Base-by-base conservation (phyloP, 2,888 invertebrate species). In the Ichneumoninae sp. region DNA sequence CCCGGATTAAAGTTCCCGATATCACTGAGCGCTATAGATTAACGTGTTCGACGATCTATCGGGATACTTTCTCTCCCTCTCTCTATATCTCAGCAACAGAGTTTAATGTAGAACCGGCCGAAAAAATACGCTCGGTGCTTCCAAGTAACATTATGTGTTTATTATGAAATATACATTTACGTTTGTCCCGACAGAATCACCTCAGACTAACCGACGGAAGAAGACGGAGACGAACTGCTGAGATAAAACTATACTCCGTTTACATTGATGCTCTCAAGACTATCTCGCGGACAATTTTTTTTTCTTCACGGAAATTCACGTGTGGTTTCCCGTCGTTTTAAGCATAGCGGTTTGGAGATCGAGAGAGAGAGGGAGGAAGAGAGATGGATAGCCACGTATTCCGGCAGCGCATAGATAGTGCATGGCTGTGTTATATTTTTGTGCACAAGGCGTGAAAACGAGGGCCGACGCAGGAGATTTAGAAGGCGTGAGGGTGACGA, bases 371-470 rank as follows among this genome's bases (percentile, higher is more conserved):
- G 60, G 44, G 36, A 65, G 30, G 26, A n/a, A 22, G 47, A 60
- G 78, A 77, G 30, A 66, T 52, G 76, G 62, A 74, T 60, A 69
- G 85, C 72, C 71, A 52, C 65, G 77, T 83, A 72, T 72, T 77
- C 65, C 62, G 54, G 79, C 74, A 70, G 70, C 76, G 75, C 80
- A 70, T 89, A 89, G 89, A 88, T 91, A 90, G 90, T 92, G 93
- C 93, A 93, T 93, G 93, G 92, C 92, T 91, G 84, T 92, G 81
- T 92, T 89, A 88, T 91, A 88, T 92, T 92, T 90, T 90, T 91
- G 89, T 91, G 89, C 89, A 88, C 88, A 91, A 93, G 93, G 88
- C 93, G 93, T 80, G 93, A 93, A 83, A 92, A 92, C 87, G 93
- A 93, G 85, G 91, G 92, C 80, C 93, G 93, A 54, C 92, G 92